These are phyloP conservation scores for Bergia puertoricense DNA, from an alignment of 92 coral and sea anemone species.

Conservation along the genomic window DNA sequence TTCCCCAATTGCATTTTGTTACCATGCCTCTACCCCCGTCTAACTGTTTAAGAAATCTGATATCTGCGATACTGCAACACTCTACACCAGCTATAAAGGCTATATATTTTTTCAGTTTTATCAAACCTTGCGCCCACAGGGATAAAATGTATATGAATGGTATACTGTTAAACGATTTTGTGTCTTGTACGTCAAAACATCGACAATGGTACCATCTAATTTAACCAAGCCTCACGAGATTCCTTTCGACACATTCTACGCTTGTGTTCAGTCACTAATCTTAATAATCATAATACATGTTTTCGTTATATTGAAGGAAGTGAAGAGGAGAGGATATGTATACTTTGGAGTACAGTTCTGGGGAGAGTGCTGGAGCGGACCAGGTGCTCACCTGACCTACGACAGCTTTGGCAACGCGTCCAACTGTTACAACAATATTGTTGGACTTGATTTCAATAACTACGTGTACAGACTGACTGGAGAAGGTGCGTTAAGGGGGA, in stretches of 20 bases:
- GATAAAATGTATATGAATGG: no score
- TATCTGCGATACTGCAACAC: no score
- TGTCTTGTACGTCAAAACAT: no score
- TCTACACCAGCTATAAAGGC: no score
- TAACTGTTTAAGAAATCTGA: no score
- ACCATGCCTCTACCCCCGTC: no score
- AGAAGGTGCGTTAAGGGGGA: constrained; percentile 3
- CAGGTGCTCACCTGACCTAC: constrained; percentile 7
- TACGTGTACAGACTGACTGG: constrained; percentile 23
- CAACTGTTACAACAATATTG: constrained; percentile 15
- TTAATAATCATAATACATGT: background rate
- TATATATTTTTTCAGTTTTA: no score
- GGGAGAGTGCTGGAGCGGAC: constrained; percentile 31
- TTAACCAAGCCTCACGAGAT: background rate
- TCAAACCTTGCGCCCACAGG: no score
- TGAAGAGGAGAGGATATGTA: constrained; percentile 20
- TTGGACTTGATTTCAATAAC: constrained; percentile 8
- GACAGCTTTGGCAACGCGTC: background rate
- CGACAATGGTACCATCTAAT: no score
- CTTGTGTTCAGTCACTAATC: background rate
- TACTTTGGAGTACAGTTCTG: constrained; percentile 27
- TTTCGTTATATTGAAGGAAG: constrained; percentile 8
- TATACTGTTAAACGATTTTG: no score
- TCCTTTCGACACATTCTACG: background rate
- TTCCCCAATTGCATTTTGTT: no score